Evolutionary conservation across 2,888 invertebrate species (phyloP).

Genomic region (Papilio demoleus): DNA sequence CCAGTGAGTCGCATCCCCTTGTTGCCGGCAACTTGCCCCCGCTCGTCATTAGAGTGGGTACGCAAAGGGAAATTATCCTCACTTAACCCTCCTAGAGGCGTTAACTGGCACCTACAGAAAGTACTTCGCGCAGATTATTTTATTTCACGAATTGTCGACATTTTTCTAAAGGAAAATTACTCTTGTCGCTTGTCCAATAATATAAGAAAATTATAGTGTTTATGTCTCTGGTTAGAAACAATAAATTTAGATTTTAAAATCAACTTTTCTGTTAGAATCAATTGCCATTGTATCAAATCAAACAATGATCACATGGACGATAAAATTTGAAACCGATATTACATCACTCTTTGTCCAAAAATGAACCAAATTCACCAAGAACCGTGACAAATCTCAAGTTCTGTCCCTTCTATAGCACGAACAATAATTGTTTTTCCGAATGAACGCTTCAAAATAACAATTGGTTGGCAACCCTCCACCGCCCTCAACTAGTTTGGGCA

Average conservation of each 20-base stretch:
- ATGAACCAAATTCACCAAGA: slow-evolving; percentile 46
- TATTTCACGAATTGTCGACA: slow-evolving; percentile 78
- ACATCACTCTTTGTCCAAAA: background rate
- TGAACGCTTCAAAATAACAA: slow-evolving; percentile 81
- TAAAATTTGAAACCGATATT: background rate
- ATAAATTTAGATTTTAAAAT: background rate
- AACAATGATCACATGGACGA: too few relatives aligned
- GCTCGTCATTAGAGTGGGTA: slow-evolving; percentile 78
- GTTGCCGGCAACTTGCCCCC: slow-evolving; percentile 41
- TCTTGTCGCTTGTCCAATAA: background rate
- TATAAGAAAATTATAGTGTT: background rate
- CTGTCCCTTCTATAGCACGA: slow-evolving; percentile 64
- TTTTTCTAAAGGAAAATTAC: slow-evolving; percentile 63
- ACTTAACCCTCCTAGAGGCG: slow-evolving; percentile 82
- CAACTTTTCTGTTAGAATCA: background rate
- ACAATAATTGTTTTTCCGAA: slow-evolving; percentile 78
- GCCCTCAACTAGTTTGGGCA: slow-evolving; percentile 48
- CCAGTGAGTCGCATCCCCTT: slow-evolving; percentile 46
- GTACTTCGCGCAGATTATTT: slow-evolving; percentile 76
- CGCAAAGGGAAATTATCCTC: slow-evolving; percentile 83
- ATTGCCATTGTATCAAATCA: too few relatives aligned
- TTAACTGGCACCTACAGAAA: slow-evolving; percentile 81
- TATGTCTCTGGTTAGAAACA: too few relatives aligned
- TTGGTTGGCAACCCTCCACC: slow-evolving; percentile 67
- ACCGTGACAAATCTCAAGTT: slow-evolving; percentile 74